These are phyloP conservation scores for Atopsyche davidsoni DNA, from an alignment of 1,140 invertebrate species.

Conservation along the genomic window DNA sequence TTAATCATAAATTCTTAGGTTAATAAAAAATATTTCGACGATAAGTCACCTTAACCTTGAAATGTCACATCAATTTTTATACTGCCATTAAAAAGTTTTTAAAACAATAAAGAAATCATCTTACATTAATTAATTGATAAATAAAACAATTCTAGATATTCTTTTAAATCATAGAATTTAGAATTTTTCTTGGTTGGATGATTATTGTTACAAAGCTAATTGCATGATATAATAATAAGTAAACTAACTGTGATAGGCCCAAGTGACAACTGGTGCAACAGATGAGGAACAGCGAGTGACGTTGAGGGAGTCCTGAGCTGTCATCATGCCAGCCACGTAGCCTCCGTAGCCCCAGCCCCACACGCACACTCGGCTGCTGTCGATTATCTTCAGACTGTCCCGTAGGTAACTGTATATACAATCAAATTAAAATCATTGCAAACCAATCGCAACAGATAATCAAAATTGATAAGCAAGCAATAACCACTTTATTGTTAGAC, in stretches of 20 bases:
- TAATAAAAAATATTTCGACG: no score
- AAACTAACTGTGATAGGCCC: conserved; percentile 69
- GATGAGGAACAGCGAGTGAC: conserved; percentile 74
- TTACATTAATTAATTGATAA: conserved; percentile 59
- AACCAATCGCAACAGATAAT: no score
- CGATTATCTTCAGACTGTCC: conserved; percentile 68
- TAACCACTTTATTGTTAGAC: no score
- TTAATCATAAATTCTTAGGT: no score
- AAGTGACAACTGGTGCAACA: conserved; percentile 75
- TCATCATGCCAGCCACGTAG: conserved; percentile 64
- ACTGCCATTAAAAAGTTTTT: no score
- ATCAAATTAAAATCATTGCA: no score
- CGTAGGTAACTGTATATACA: conserved; percentile 63
- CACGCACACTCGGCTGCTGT: conserved; percentile 63
- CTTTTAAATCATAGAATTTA: background rate
- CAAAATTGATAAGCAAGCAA: no score
- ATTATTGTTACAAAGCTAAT: no score
- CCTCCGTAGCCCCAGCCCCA: conserved; percentile 68
- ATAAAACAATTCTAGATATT: conserved; percentile 20
- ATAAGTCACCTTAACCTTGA: no score
- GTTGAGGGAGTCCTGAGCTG: conserved; percentile 63
- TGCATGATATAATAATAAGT: no score
- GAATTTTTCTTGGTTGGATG: no score
- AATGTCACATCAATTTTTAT: no score
- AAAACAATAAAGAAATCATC: conserved; percentile 67